Conservation (phyloP, 2,113 vertebrate species). For the Ranitomeya variabilis region DNA sequence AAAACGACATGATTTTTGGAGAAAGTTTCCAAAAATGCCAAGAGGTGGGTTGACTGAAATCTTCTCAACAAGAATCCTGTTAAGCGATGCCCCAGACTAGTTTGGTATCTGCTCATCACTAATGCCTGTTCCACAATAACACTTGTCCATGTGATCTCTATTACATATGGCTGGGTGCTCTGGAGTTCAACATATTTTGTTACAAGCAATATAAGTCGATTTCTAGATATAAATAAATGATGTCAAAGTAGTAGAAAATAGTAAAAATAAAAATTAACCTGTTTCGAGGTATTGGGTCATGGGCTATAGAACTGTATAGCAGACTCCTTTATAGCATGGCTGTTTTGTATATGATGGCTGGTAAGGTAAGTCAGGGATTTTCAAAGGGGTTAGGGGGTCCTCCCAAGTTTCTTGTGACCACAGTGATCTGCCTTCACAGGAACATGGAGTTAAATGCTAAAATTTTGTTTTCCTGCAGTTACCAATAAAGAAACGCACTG, state of each 20-base stretch:
- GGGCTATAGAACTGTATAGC: background rate
- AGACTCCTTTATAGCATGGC: background rate
- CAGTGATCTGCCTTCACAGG: too few relatives aligned
- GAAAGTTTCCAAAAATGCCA: background rate
- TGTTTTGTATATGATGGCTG: background rate
- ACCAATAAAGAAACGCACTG: too few relatives aligned
- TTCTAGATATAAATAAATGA: background rate
- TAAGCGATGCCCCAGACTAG: slow-evolving; percentile 12
- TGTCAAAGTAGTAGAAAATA: background rate
- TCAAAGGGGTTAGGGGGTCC: background rate
- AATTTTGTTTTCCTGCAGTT: too few relatives aligned
- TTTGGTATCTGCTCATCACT: background rate
- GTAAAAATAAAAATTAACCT: background rate
- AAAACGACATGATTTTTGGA: background rate
- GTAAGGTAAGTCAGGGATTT: background rate
- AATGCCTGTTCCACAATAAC: background rate
- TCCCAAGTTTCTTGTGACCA: too few relatives aligned
- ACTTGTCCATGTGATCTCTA: background rate
- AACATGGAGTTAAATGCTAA: too few relatives aligned
- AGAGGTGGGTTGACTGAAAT: background rate
- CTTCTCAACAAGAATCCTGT: background rate
- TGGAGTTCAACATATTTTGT: background rate
- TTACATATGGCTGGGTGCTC: slow-evolving; percentile 1
- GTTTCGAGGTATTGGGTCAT: background rate
- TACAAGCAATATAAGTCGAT: slow-evolving; percentile 9